A percentile compares a stretch with the other conserved stretches of the same genome.
Conservation (phyloP, 2,797 vertebrate species). For the Cichlasoma orientale region DNA sequence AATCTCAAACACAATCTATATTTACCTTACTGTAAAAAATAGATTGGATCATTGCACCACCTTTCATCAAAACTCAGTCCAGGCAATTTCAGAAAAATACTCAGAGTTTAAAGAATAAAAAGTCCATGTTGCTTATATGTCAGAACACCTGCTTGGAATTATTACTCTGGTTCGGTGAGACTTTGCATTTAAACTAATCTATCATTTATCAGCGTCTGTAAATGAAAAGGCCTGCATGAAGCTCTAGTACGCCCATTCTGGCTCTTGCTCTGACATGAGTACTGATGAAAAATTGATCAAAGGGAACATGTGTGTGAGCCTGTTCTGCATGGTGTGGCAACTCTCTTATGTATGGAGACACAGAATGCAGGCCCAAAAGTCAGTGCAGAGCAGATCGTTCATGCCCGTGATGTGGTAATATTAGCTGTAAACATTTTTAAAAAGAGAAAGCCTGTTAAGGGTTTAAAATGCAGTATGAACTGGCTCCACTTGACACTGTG, state of each 20-base stretch:
- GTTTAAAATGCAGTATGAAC: background rate
- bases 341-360: slow-evolving; percentile 21
- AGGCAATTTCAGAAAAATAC: background rate
- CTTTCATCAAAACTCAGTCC: background rate
- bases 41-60: background rate
- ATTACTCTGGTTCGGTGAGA: slow-evolving; percentile 1
- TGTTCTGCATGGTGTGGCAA: background rate
- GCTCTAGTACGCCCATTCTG: background rate
- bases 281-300: slow-evolving; percentile 64
- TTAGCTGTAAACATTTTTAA: background rate
- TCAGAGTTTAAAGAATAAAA: slow-evolving; percentile 37
- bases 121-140: slow-evolving; percentile 28
- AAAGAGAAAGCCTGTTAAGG: background rate
- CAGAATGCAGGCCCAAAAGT: background rate
- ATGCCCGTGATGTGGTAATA: background rate
- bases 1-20: background rate
- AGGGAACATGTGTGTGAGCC: slow-evolving; percentile 35
- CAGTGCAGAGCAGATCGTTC: background rate
- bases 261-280: slow-evolving; percentile 31
- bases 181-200: slow-evolving; percentile 30
- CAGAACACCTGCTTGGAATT: slow-evolving; percentile 38
- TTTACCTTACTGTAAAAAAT: background rate
- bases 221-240: slow-evolving; percentile 12
- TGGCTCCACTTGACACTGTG: background rate
- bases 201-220: slow-evolving; percentile 49